Evolutionary conservation across 2,113 vertebrate genomes (phyloP).

Genomic region (Mugil cephalus): DNA sequence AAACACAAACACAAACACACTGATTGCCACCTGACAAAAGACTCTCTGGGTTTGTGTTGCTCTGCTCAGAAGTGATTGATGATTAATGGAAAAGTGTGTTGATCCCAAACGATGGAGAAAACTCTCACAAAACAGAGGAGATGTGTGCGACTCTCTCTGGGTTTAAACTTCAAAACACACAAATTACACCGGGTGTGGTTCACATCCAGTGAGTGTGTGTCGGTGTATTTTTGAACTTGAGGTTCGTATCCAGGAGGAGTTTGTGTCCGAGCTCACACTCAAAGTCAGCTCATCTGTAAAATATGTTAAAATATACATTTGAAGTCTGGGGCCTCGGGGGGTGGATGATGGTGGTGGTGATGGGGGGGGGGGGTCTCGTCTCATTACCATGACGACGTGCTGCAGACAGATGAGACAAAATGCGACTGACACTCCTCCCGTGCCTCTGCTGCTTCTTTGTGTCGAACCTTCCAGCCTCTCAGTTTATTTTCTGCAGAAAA

Average conservation of each 20-base stretch:
- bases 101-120: too few species aligned
- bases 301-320: conserved; percentile 76
- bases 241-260: conserved; percentile 9
- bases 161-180: conserved; percentile 47
- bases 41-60: background rate
- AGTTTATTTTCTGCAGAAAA: conserved; percentile 1
- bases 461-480: background rate
- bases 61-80: conserved; percentile 19
- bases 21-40: conserved; percentile 43
- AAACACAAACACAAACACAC: conserved; percentile 14
- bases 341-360: too few species aligned
- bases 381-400: conserved; percentile 27
- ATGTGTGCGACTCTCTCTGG: conserved; percentile 36
- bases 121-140: background rate
- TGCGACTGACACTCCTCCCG: background rate
- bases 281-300: conserved; percentile 39
- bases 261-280: background rate
- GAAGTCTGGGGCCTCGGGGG: conserved; percentile 45
- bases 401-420: conserved; percentile 22
- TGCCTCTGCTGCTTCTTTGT: background rate
- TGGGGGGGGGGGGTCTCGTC: conserved; percentile 30
- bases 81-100: conserved; percentile 11
- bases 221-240: background rate
- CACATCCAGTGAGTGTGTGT: conserved; percentile 13
- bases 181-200: conserved; percentile 50